These are phyloP conservation scores for Neomorphus geoffroyi DNA, from an alignment of 2,797 vertebrate species.

Conservation along the genomic window DNA sequence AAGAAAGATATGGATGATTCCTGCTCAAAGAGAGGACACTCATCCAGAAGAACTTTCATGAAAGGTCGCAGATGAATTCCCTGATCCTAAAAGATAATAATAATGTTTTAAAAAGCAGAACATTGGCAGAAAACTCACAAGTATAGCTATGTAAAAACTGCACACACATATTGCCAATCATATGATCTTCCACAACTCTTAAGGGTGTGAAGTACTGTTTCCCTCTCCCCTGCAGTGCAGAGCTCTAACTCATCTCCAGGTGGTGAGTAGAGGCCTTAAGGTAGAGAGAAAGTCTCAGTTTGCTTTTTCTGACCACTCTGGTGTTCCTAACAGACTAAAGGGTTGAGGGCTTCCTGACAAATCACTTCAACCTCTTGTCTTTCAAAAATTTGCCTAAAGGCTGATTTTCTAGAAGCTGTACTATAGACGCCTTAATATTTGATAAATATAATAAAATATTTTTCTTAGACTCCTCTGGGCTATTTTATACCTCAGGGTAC, in stretches of 20 bases:
- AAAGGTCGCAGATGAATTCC: not conserved
- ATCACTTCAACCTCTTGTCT: not conserved
- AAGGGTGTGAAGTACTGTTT: not conserved
- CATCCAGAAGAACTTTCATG: not conserved
- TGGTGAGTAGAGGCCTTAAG: not conserved
- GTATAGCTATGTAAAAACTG: not conserved
- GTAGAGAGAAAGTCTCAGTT: not conserved
- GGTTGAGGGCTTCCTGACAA: not conserved
- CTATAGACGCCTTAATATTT: not conserved
- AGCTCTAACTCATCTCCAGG: accelerated
- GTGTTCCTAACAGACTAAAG: not conserved
- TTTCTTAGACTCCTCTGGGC: not conserved
- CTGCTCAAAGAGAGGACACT: not conserved
- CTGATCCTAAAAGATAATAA: not conserved
- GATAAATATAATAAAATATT: not conserved
- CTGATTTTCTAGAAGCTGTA: not conserved
- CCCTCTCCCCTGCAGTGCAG: not conserved
- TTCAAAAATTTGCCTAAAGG: not conserved
- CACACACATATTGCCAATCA: not conserved
- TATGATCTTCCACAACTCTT: not conserved
- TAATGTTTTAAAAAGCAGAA: not conserved
- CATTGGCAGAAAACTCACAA: not conserved
- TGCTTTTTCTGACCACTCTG: not conserved
- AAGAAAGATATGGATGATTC: not conserved
- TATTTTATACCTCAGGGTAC: not conserved